Conservation (phyloP, 2,888 invertebrate species). For the Torymus tubicola region DNA sequence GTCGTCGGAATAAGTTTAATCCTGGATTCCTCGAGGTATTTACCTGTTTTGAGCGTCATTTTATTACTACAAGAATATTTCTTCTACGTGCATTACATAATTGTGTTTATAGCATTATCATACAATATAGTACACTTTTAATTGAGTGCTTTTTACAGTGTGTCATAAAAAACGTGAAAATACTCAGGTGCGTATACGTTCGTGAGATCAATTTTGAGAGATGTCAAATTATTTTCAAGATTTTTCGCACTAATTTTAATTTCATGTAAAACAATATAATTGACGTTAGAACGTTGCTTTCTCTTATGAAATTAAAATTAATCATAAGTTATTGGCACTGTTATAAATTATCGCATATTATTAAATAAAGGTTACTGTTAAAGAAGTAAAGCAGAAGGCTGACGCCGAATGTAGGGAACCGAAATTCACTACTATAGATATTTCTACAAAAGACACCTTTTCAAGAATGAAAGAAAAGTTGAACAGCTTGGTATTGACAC, state of each 20-base stretch:
- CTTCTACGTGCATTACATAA: slow-evolving; percentile 36
- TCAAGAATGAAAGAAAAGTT: slow-evolving; percentile 38
- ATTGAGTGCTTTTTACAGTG: slow-evolving; percentile 10
- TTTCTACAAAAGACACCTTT: slow-evolving; percentile 35
- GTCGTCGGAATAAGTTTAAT: slow-evolving; percentile 59
- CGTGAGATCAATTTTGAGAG: slow-evolving; percentile 9
- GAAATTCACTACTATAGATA: slow-evolving; percentile 28
- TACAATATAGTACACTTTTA: not conserved
- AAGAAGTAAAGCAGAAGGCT: slow-evolving; percentile 50
- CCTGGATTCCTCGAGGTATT: slow-evolving; percentile 67
- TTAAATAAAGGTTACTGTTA: slow-evolving; percentile 45
- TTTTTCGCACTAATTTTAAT: no score
- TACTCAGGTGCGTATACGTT: slow-evolving; percentile 18
- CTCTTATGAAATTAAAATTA: slow-evolving; percentile 23
- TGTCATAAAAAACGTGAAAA: slow-evolving; percentile 14
- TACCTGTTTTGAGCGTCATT: slow-evolving; percentile 66
- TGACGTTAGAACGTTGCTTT: not conserved
- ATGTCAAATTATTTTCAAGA: not conserved
- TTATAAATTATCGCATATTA: slow-evolving; percentile 40
- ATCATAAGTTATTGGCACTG: slow-evolving; percentile 31
- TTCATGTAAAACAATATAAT: not conserved
- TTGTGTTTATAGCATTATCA: slow-evolving; percentile 19
- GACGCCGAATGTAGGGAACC: slow-evolving; percentile 19
- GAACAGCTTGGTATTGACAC: slow-evolving; percentile 45
- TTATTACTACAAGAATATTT: slow-evolving; percentile 50